Percentiles rank a stretch among this genome's conserved stretches.
phyloP scores from a whole-genome alignment of 2,888 invertebrate genomes.

The Agrotis segetum region DNA sequence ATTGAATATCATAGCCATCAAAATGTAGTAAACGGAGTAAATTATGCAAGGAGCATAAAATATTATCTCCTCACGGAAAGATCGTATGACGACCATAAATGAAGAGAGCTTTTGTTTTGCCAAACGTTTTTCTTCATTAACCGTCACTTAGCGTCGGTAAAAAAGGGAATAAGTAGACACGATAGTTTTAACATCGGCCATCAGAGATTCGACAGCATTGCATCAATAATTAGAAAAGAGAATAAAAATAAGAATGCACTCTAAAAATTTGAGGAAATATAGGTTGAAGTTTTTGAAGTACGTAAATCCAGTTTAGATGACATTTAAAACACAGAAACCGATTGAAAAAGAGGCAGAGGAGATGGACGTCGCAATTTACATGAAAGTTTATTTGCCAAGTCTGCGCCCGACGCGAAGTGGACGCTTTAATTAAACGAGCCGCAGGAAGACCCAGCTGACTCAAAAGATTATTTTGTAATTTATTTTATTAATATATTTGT shows the following conservation, averaged over 20 bases:
- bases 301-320: conserved; percentile 17
- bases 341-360: conserved; percentile 50
- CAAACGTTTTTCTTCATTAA: conserved; percentile 8
- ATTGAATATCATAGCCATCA: conserved; percentile 21
- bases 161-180: neutral
- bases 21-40: conserved; percentile 5
- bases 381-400: conserved; percentile 67
- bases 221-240: neutral
- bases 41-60: conserved; percentile 24
- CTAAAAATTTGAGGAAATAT: conserved; percentile 1
- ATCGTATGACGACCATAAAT: conserved; percentile 2
- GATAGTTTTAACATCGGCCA: too few species aligned
- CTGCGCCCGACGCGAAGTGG: conserved; percentile 57
- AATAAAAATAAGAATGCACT: neutral
- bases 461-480: conserved; percentile 69
- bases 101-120: conserved; percentile 15
- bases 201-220: too few species aligned
- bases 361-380: conserved; percentile 64
- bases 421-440: conserved; percentile 65
- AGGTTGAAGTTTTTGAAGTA: conserved; percentile 4
- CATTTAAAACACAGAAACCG: conserved; percentile 28
- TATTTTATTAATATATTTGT: conserved; percentile 58
- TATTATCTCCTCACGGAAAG: neutral
- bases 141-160: conserved; percentile 7
- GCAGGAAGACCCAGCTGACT: conserved; percentile 60